These are phyloP conservation scores for Ectemnius continuus DNA, from an alignment of 2,888 invertebrate genomes.

Conservation along the genomic window DNA sequence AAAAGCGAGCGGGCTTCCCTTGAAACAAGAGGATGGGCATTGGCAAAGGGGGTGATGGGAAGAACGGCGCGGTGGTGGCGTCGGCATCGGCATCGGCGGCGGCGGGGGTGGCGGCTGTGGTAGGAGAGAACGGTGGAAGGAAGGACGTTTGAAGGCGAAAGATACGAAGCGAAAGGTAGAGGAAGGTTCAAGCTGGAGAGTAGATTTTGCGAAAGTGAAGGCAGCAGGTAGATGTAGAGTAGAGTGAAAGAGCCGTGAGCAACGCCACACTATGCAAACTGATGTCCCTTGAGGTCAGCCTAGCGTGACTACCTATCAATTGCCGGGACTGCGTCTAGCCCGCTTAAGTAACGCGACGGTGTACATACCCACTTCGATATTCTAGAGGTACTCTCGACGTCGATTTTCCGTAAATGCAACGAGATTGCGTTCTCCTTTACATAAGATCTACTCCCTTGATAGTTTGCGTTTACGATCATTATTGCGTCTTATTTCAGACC, in stretches of 20 bases:
- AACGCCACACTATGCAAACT: slow-evolving; percentile 51
- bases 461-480: not conserved
- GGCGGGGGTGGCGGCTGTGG: slow-evolving; percentile 11
- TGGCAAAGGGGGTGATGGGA: slow-evolving; percentile 25
- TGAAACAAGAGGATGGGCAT: slow-evolving; percentile 29
- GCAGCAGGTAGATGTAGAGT: slow-evolving; percentile 35
- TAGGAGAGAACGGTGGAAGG: slow-evolving; percentile 20
- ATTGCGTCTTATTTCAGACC: slow-evolving; percentile 16
- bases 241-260: slow-evolving; percentile 13
- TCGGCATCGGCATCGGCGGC: too few species aligned
- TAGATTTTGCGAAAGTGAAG: slow-evolving; percentile 57
- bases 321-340: slow-evolving; percentile 62
- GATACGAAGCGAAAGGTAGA: slow-evolving; percentile 60
- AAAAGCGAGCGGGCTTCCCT: slow-evolving; percentile 20
- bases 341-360: slow-evolving; percentile 59
- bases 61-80: slow-evolving; percentile 4
- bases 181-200: slow-evolving; percentile 52
- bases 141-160: slow-evolving; percentile 52
- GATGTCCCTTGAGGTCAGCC: slow-evolving; percentile 69
- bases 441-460: slow-evolving; percentile 16
- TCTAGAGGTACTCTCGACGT: slow-evolving; percentile 51
- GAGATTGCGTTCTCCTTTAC: slow-evolving; percentile 36
- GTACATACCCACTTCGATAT: slow-evolving; percentile 57
- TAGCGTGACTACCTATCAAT: slow-evolving; percentile 70
- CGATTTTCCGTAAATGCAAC: slow-evolving; percentile 59